phyloP scores from a whole-genome alignment of 2,113 vertebrate genomes.

The Serilophus lunatus region DNA sequence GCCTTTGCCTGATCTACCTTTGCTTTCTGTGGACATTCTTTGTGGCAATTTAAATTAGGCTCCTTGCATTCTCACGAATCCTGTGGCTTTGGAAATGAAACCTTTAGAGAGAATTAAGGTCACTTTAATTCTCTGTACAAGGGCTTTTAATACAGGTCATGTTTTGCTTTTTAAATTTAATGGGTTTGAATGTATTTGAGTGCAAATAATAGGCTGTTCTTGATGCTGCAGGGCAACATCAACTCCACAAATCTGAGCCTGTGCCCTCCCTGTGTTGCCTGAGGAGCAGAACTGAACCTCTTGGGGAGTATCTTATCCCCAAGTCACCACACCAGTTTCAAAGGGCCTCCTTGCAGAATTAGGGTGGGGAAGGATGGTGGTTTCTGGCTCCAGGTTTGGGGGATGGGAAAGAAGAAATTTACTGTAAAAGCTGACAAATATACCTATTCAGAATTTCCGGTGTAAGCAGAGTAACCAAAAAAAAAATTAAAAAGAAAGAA shows the following conservation, averaged over 20 bases:
- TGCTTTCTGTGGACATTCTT: background rate
- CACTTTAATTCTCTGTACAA: background rate
- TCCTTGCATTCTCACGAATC: background rate
- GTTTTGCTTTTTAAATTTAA: background rate
- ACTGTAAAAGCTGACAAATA: constrained; percentile 66
- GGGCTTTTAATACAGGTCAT: background rate
- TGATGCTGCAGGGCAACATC: background rate
- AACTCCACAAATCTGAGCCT: background rate
- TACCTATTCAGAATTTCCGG: constrained; percentile 64
- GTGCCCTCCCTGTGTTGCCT: background rate
- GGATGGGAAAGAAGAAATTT: constrained; percentile 35
- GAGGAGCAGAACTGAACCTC: background rate
- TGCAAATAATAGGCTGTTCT: background rate
- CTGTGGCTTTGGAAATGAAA: background rate
- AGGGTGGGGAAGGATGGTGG: constrained; percentile 42
- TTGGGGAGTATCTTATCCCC: background rate
- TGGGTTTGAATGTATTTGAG: background rate
- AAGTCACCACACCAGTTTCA: background rate
- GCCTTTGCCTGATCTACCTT: background rate
- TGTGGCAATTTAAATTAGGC: background rate
- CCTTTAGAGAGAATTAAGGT: background rate
- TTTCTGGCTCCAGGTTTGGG: constrained; percentile 49
- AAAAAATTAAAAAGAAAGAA: background rate
- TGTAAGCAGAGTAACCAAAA: constrained; percentile 55
- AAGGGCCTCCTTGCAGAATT: background rate